Evolutionary conservation across 2,888 invertebrate species (phyloP).

Genomic region (Lasioglossum villosulum): DNA sequence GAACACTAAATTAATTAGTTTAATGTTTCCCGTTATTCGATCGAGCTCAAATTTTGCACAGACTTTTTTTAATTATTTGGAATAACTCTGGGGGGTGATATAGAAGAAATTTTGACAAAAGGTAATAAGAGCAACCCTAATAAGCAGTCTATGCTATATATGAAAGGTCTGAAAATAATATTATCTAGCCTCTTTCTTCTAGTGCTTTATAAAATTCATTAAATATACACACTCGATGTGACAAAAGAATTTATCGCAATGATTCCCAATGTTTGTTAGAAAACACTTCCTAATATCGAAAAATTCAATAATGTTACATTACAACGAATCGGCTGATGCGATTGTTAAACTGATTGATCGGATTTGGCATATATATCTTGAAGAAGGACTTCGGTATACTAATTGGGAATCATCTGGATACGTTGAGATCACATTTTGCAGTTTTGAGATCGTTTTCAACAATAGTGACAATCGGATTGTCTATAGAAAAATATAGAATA

Average conservation of each 20-base stretch:
- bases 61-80: no score
- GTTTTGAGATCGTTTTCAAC: constrained; percentile 50
- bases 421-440: constrained; percentile 51
- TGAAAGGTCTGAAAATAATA: constrained; percentile 35
- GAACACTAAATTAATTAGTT: no score
- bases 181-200: constrained; percentile 22
- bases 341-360: neutral
- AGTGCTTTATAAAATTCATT: constrained; percentile 42
- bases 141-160: constrained; percentile 20
- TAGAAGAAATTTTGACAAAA: no score
- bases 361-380: constrained; percentile 26
- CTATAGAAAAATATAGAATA: constrained; percentile 62
- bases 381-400: constrained; percentile 20
- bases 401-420: constrained; percentile 42
- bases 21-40: no score
- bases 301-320: neutral
- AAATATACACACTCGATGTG: neutral
- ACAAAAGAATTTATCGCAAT: constrained; percentile 21
- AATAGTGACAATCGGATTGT: constrained; percentile 43
- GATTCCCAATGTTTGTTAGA: constrained; percentile 44
- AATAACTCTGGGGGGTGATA: no score
- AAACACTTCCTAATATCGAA: neutral
- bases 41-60: no score
- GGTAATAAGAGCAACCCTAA: no score
- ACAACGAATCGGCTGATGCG: neutral